Percentiles rank a stretch among this genome's conserved stretches.
Evolutionary conservation across 2,888 invertebrate genomes (phyloP).

Genomic region (Sarcophaga rosellei): DNA sequence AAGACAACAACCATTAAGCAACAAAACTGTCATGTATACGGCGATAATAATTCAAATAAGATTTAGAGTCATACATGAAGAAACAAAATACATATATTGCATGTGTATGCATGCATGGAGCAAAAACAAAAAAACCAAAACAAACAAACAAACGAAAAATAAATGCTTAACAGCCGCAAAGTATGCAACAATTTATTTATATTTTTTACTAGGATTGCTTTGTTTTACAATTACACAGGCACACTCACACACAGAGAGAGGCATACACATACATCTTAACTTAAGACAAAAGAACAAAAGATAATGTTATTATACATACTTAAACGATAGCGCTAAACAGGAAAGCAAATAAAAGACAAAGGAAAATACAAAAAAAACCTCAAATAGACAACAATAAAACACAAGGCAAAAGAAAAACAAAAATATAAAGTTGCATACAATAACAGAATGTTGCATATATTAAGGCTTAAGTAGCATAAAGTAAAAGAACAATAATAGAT

Average conservation of each 20-base stretch:
- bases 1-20: slow-evolving; percentile 52
- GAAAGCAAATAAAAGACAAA: not conserved
- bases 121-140: slow-evolving; percentile 23
- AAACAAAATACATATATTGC: slow-evolving; percentile 43
- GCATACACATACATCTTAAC: slow-evolving; percentile 51
- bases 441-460: slow-evolving; percentile 47
- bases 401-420: slow-evolving; percentile 15
- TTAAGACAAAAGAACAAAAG: slow-evolving; percentile 46
- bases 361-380: too few relatives aligned
- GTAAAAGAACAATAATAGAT: not conserved
- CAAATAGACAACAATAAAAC: slow-evolving; percentile 8
- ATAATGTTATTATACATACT: slow-evolving; percentile 65
- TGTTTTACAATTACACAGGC: slow-evolving; percentile 39
- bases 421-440: slow-evolving; percentile 34
- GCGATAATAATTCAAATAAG: slow-evolving; percentile 79
- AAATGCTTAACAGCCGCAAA: slow-evolving; percentile 74
- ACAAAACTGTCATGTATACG: slow-evolving; percentile 73
- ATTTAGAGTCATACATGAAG: slow-evolving; percentile 74
- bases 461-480: slow-evolving; percentile 46
- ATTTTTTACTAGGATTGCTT: slow-evolving; percentile 69
- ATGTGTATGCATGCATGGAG: not conserved
- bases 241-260: slow-evolving; percentile 50
- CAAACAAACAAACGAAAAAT: slow-evolving; percentile 34
- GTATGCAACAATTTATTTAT: slow-evolving; percentile 77
- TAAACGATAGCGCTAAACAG: slow-evolving; percentile 24